A percentile compares a stretch with the other conserved stretches of the same genome.
phyloP scores from a whole-genome alignment of 2,113 vertebrate genomes.

The Gambusia affinis region DNA sequence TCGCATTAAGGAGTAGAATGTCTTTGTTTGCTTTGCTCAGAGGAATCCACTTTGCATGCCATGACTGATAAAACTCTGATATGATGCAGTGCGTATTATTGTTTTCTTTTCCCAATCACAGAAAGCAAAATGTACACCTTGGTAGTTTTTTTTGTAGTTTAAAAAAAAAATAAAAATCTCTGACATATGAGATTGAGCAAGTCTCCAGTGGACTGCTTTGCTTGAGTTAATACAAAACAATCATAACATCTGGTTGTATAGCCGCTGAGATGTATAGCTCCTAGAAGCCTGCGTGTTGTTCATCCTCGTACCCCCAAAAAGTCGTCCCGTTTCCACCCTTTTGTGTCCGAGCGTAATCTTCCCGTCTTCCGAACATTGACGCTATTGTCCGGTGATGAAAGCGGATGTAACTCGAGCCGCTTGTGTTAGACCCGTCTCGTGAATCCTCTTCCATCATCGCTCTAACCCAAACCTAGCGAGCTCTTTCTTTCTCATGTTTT shows the following conservation, averaged over 20 bases:
- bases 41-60: slow-evolving; percentile 38
- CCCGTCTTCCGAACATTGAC: slow-evolving; percentile 37
- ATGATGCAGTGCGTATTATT: slow-evolving; percentile 24
- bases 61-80: slow-evolving; percentile 38
- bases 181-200: slow-evolving; percentile 15
- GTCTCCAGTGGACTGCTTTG: slow-evolving; percentile 4
- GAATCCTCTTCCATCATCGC: slow-evolving; percentile 38
- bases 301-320: slow-evolving; percentile 4
- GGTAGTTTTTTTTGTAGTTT: background rate
- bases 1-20: slow-evolving; percentile 35
- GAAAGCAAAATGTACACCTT: slow-evolving; percentile 7
- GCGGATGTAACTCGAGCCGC: slow-evolving; percentile 62
- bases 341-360: slow-evolving; percentile 42
- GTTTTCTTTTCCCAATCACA: slow-evolving; percentile 15
- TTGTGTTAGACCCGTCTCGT: slow-evolving; percentile 29
- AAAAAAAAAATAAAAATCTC: no score
- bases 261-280: slow-evolving; percentile 1
- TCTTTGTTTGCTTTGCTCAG: slow-evolving; percentile 40
- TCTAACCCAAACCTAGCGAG: slow-evolving; percentile 41
- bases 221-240: slow-evolving; percentile 1
- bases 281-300: slow-evolving; percentile 4
- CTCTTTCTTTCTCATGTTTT: slow-evolving; percentile 38
- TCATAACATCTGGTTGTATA: background rate
- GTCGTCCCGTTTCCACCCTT: slow-evolving; percentile 13
- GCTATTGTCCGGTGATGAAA: slow-evolving; percentile 69